phyloP scores from a whole-genome alignment of 2,113 vertebrate species.

The Hydrolagus affinis region DNA sequence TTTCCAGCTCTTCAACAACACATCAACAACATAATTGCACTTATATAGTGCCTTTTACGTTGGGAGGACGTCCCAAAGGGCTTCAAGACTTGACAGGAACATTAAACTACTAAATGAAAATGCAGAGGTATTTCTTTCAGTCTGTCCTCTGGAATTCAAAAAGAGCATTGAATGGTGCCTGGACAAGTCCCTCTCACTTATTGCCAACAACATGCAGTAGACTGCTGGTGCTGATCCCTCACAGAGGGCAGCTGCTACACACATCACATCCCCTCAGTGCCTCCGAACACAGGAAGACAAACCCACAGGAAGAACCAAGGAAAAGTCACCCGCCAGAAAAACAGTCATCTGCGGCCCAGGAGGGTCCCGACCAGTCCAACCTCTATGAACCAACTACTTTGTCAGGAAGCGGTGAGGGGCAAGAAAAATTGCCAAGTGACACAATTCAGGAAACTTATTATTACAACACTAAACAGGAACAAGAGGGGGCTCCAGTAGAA shows the following conservation, averaged over 20 bases:
- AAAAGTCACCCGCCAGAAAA: constrained; percentile 33
- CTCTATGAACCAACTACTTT: neutral
- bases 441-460: constrained; percentile 37
- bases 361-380: constrained; percentile 36
- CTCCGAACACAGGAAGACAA: constrained; percentile 43
- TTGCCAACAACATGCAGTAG: constrained; percentile 45
- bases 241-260: constrained; percentile 47
- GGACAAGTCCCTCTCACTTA: constrained; percentile 37
- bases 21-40: too few species aligned
- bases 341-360: constrained; percentile 35
- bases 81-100: neutral
- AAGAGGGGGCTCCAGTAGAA: constrained; percentile 47
- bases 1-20: constrained; percentile 18
- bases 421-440: constrained; percentile 25
- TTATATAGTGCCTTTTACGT: too few species aligned
- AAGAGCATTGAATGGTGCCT: constrained; percentile 39
- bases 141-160: constrained; percentile 48
- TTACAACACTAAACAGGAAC: neutral
- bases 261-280: constrained; percentile 39
- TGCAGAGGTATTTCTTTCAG: constrained; percentile 57
- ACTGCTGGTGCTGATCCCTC: constrained; percentile 41
- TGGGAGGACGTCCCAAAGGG: too few species aligned
- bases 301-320: constrained; percentile 29
- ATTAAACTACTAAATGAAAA: constrained; percentile 40
- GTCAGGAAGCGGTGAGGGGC: constrained; percentile 26